Evolutionary conservation across 2,888 invertebrate genomes (phyloP), one percentile per base, ranked within the genome.

Genomic region (Chalcosyrphus nemorum): DNA sequence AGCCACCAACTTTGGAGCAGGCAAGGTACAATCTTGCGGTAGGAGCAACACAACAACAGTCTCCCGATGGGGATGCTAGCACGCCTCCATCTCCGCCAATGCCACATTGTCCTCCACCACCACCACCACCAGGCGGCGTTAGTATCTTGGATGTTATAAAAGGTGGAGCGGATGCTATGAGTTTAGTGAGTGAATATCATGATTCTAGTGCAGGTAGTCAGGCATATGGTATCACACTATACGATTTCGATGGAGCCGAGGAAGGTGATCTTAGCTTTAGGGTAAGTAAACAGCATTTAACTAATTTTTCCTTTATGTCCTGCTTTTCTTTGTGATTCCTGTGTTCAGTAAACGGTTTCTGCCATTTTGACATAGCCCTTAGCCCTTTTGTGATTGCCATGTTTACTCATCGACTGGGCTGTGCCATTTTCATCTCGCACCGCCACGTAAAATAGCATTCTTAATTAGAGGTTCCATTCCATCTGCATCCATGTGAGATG

Each of bases 91-190:
- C 95, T 19, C 95, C 95, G 0, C 96, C 96, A 0, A 96, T 96
- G 96, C 96, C 96, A 6, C 93, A 93, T 43, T 93, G 95, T 86
- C 96, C 96, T 5, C 95, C 96, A 2, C 96, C 96, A 1, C 94
- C 95, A 47, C 95, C 95, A 2, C 96, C 96, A 0, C 90, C 91
- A 17, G 90, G 92, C 9, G 89, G 90, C 11, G 89, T 90, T 35
- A 92, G 89, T 88, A 68, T 89, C 66, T 77, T 90, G 50, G 89
- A 93, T 91, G 90, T 90, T 2, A 90, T 90, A 57, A 86, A 87
- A 1, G 90, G 90, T 32, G 89, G 89, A 75, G 88, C 88, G 21
- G 91, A 91, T 85, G 91, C 91, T 4, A 38, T 89, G 47, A 87
- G 89, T 13, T 82, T 90, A n/a, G n/a, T n/a, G 17, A 85, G 84